These are phyloP conservation scores for Pocota personata DNA, from an alignment of 2,888 invertebrate genomes.

Conservation along the genomic window DNA sequence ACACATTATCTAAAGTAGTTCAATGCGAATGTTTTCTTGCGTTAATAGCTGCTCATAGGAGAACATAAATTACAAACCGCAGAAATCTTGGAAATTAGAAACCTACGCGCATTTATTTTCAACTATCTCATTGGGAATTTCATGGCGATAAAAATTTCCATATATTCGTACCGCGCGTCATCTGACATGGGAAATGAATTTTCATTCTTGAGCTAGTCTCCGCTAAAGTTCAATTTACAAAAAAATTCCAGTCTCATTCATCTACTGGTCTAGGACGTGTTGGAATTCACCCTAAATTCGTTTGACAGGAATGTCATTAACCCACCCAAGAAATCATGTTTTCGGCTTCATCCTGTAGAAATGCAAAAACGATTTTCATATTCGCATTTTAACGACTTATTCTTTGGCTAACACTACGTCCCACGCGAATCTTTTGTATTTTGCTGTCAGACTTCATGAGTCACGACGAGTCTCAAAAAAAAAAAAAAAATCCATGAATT, in stretches of 20 bases:
- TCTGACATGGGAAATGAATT: slow-evolving; percentile 8
- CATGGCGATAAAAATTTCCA: slow-evolving; percentile 1
- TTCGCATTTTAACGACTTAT: slow-evolving; percentile 14
- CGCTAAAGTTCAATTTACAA: background rate
- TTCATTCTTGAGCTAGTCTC: background rate
- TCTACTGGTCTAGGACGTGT: slow-evolving; percentile 30
- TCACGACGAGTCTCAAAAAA: slow-evolving; percentile 19
- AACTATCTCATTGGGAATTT: slow-evolving; percentile 15
- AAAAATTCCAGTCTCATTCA: background rate
- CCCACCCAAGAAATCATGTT: slow-evolving; percentile 24
- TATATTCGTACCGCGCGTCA: background rate
- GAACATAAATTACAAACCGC: slow-evolving; percentile 30
- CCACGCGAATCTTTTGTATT: slow-evolving; percentile 17
- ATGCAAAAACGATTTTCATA: slow-evolving; percentile 9
- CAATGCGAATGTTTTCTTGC: slow-evolving; percentile 25
- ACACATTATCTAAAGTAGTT: slow-evolving; percentile 26
- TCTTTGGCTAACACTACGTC: slow-evolving; percentile 6
- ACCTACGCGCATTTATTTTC: slow-evolving; percentile 41
- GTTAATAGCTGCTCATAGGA: background rate
- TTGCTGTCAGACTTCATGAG: slow-evolving; percentile 13
- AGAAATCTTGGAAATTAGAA: slow-evolving; percentile 24
- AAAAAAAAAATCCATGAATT: background rate
- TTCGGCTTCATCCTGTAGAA: slow-evolving; percentile 34
- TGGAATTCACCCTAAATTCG: slow-evolving; percentile 41
- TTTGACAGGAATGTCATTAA: slow-evolving; percentile 38